Base-by-base conservation (phyloP, 2,888 invertebrate genomes). In the Drosophila ochracea region DNA sequence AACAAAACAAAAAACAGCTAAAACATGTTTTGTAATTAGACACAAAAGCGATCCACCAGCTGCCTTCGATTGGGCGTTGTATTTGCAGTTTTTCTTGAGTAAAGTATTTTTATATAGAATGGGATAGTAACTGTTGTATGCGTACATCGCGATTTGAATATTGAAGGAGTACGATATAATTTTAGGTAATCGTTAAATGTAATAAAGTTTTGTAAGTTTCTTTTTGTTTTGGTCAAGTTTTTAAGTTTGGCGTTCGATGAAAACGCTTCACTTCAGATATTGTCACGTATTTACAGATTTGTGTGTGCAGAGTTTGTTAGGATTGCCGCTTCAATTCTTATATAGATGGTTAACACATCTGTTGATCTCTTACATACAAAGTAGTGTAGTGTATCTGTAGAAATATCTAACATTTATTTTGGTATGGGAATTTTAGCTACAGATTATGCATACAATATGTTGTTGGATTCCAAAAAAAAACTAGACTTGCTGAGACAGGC, bases 281-380 rank as follows among this genome's bases (percentile, higher is more conserved):
- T 75, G 77, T 75, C 75, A 50, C 54, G 55, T 76, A 52, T 66
- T 65, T 66, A 64, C 33, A 66, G 66, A 41, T 65, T 50, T 49
- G 28, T 37, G 21, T 64, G 64, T 33, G 37, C 47, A 57, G 52
- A 19, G 10, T 62, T 62, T 19, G 13, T 10, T 39, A 37, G 65
- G 33, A 65, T 57, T 58, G 35, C 49, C 47, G 49, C 64, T 39
- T 30, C 62, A 57, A 41, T 41, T 57, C 47, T 21, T 19, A 30
- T 19, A 37, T n/a, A 60, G 28, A 35, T 47, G 21, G 28, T 21
- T 30, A 16, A 31, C 41, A 49, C 37, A 64, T 37, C 30, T 63
- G 50, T 21, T 13, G 11, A 41, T 30, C 4, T n/a, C 21, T 16
- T 39, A 30, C 25, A 47, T 41, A 13, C 4, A 39, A 30, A 30